Conservation (phyloP, 2,113 vertebrate species). For the Carassius gibelio region DNA sequence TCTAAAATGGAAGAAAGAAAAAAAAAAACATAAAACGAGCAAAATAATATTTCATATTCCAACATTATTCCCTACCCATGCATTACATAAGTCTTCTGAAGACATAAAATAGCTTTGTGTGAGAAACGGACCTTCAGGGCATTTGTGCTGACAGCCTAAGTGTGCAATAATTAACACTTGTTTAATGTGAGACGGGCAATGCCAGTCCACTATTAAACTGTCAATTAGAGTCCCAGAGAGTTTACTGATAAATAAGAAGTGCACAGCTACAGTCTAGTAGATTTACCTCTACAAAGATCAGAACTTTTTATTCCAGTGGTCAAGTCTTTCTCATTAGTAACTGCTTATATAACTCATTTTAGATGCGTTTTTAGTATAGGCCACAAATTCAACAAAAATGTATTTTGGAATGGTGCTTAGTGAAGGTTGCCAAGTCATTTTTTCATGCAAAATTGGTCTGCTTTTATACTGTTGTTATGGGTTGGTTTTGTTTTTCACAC, state of each 20-base stretch:
- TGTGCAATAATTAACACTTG: constrained; percentile 51
- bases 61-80: background rate
- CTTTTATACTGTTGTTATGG: background rate
- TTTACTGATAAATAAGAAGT: constrained; percentile 44
- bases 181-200: constrained; percentile 44
- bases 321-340: background rate
- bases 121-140: background rate
- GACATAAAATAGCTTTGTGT: constrained; percentile 11
- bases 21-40: background rate
- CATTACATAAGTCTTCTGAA: constrained; percentile 1
- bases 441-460: background rate
- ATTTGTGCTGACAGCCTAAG: constrained; percentile 29
- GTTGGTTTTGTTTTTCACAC: background rate
- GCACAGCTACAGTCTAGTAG: background rate
- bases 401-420: background rate
- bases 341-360: background rate
- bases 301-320: constrained; percentile 8
- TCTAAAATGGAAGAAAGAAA: background rate
- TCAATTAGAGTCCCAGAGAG: constrained; percentile 30
- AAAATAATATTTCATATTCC: background rate
- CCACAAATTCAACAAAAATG: background rate
- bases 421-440: background rate
- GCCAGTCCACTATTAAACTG: constrained; percentile 49
- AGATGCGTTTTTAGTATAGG: background rate
- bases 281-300: background rate